Percentiles rank a stretch among this genome's conserved stretches.
These are phyloP conservation scores for Phylloscopus collybita DNA, from an alignment of 2,797 vertebrate genomes.

Conservation along the genomic window DNA sequence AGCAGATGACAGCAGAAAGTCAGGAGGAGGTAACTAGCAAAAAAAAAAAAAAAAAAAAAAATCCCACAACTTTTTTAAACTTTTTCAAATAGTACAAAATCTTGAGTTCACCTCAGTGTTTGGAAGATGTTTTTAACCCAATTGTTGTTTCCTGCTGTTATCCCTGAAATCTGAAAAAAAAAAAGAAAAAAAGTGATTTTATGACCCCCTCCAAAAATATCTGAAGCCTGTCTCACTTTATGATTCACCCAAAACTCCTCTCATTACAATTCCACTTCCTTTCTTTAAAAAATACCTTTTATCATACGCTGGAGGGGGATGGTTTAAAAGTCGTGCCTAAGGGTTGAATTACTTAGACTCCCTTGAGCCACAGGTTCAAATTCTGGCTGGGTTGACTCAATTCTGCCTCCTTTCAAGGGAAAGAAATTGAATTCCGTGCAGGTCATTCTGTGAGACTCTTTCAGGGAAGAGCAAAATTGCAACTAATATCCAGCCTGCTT, in stretches of 20 bases:
- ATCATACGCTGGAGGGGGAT: constrained; percentile 31
- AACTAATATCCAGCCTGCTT: constrained; percentile 37
- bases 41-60: neutral
- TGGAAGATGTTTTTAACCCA: neutral
- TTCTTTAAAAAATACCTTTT: constrained; percentile 49
- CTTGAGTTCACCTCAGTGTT: neutral
- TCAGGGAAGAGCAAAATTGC: constrained; percentile 47
- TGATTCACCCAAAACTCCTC: constrained; percentile 40
- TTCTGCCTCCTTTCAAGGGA: constrained; percentile 49
- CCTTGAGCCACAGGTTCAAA: constrained; percentile 56
- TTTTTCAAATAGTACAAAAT: neutral
- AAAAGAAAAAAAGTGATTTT: neutral
- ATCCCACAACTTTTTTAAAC: neutral
- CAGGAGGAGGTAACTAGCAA: neutral
- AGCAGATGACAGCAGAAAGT: neutral
- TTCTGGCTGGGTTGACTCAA: constrained; percentile 54
- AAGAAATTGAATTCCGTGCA: constrained; percentile 49
- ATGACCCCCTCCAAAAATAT: constrained; percentile 2
- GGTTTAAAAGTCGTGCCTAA: constrained; percentile 58
- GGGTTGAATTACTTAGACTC: constrained; percentile 66
- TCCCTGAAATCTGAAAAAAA: neutral
- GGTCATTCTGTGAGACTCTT: constrained; percentile 24
- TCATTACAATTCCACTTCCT: constrained; percentile 54
- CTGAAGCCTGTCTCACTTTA: constrained; percentile 1
- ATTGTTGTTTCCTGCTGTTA: neutral